phyloP scores from a whole-genome alignment of 2,888 invertebrate species.

The Tinea pellionella region DNA sequence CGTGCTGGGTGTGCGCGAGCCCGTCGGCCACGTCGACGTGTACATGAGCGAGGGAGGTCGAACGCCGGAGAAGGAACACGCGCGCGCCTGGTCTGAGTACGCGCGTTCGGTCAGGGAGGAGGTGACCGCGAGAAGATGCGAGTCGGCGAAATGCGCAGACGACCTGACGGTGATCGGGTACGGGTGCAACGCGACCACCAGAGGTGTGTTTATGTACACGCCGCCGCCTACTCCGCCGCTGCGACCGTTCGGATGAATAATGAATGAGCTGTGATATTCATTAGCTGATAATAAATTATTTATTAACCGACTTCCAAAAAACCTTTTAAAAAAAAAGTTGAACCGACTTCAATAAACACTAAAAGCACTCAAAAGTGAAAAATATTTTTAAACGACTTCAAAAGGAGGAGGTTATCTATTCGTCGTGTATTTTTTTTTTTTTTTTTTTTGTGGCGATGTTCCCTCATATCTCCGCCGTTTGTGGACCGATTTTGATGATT shows the following conservation, averaged over 20 bases:
- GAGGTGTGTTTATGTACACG: constrained; percentile 15
- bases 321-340: too few species aligned
- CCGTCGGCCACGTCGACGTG: constrained; percentile 47
- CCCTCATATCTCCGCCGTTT: too few species aligned
- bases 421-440: too few species aligned
- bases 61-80: constrained; percentile 39
- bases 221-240: not conserved
- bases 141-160: constrained; percentile 31
- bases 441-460: too few species aligned
- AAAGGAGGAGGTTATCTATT: too few species aligned
- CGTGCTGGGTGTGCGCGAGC: constrained; percentile 41
- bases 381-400: too few species aligned
- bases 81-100: constrained; percentile 45
- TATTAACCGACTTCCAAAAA: too few species aligned
- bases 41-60: constrained; percentile 46
- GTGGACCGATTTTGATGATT: too few species aligned
- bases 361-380: too few species aligned
- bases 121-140: constrained; percentile 33
- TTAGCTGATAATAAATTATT: not conserved
- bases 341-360: too few species aligned
- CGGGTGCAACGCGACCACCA: constrained; percentile 23
- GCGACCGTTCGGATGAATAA: not conserved
- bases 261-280: not conserved
- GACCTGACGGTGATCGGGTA: constrained; percentile 34
- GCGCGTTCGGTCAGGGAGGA: constrained; percentile 32